Evolutionary conservation across 2,797 vertebrate species (phyloP).

Genomic region (Epinephelus awoara): DNA sequence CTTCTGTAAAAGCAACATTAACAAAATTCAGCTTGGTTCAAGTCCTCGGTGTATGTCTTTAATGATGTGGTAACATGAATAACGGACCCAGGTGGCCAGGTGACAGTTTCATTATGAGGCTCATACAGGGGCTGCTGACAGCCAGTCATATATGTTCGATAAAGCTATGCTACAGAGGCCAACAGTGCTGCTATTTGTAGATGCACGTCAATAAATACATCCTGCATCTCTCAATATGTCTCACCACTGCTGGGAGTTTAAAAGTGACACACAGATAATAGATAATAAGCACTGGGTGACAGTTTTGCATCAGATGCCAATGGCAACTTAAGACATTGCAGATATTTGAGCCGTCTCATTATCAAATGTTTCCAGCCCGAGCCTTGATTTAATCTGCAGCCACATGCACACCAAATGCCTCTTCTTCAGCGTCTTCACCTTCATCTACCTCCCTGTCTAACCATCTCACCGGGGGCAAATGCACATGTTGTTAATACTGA

Average conservation of each 20-base stretch:
- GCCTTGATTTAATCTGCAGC: background rate
- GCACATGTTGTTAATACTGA: no score
- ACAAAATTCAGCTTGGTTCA: constrained; percentile 2
- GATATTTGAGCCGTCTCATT: constrained; percentile 9
- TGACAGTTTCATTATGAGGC: constrained; percentile 14
- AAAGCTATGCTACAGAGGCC: background rate
- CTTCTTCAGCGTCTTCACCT: background rate
- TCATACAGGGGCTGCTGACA: background rate
- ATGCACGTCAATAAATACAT: constrained; percentile 20
- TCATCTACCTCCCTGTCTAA: background rate
- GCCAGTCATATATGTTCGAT: constrained; percentile 6
- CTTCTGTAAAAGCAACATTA: constrained; percentile 83
- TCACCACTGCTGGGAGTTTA: constrained; percentile 5
- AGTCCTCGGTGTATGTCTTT: background rate
- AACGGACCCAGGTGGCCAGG: background rate
- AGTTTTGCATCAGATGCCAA: constrained; percentile 18
- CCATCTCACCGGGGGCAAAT: background rate
- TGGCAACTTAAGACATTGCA: constrained; percentile 1
- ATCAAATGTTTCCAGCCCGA: constrained; percentile 18
- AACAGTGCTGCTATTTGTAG: constrained; percentile 12
- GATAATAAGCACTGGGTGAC: background rate
- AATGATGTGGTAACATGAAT: background rate
- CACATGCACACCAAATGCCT: background rate
- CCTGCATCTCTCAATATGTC: background rate
- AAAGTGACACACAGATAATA: constrained; percentile 7